Base-by-base conservation (phyloP, 2,797 vertebrate genomes). In the Cuculus canorus region DNA sequence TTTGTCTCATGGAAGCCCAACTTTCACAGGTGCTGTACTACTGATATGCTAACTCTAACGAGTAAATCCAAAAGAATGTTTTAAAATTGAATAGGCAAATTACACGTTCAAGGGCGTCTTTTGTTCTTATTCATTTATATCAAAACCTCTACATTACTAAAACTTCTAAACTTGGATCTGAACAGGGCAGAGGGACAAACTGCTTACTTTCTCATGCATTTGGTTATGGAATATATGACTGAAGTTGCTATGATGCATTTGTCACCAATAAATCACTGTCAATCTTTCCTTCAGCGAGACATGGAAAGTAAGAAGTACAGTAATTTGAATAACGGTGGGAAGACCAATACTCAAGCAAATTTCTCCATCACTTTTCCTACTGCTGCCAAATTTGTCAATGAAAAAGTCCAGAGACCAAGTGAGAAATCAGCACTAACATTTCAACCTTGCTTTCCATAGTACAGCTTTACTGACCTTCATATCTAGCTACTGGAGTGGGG, bases 191-290 rank as follows among this genome's bases (percentile, higher is more conserved):
- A 76, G 92, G 71, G 90, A 96, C 75, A 83, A 94, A 94, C 30
- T 28, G 83, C 94, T 93, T 68, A 81, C 61, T 93, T 57, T 96
- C 89, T 96, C 94, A 89, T 1, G 32, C 82, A 82, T 94, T 93
- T 79, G 59, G 78, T 73, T 96, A 84, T 75, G 98, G 98, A 98
- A 98, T 96, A 60, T 96, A 95, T 98, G 98, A 98, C 94, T 96
- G 83, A 60, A 92, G 57, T 53, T 83, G 76, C 60, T 83, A 56
- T 89, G 95, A 97, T 93, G 92, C 75, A 71, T 85, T 66, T 80
- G 66, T 56, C 90, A 96, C 90, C 94, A 96, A 96, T 80, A 96
- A 97, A 94, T 95, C 89, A 92, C 95, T 96, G 90, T 97, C 97
- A 97, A 73, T 96, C 94, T 97, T 98, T 97, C 98, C 98, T 86